Evolutionary conservation across 2,113 vertebrate genomes (phyloP).

Genomic region (Emydura subglobosa): DNA sequence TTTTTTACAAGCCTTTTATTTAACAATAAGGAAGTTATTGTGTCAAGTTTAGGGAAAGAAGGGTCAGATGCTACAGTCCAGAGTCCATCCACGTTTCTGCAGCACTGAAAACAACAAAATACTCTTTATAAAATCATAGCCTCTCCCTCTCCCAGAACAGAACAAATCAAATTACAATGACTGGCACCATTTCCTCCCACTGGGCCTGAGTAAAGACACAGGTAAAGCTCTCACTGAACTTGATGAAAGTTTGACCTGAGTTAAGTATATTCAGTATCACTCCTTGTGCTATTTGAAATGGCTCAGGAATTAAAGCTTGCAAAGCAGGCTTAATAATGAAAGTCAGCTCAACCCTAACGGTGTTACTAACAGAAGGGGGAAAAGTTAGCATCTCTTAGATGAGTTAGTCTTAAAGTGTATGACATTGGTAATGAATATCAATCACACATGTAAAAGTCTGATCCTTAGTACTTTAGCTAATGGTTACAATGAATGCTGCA

Average conservation of each 20-base stretch:
- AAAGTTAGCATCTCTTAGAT: neutral
- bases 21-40: neutral
- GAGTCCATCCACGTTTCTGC: neutral
- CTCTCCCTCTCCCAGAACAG: neutral
- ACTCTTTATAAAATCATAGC: neutral
- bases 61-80: neutral
- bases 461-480: neutral
- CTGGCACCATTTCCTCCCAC: neutral
- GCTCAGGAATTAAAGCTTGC: neutral
- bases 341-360: neutral
- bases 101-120: neutral
- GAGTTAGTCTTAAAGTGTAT: neutral
- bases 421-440: neutral
- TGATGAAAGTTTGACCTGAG: neutral
- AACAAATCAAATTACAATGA: neutral
- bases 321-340: rapidly evolving
- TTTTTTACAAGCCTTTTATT: neutral
- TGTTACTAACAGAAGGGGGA: too few relatives aligned
- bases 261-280: neutral
- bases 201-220: neutral
- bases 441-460: neutral
- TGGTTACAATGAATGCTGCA: neutral
- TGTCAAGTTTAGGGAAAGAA: neutral
- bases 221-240: neutral
- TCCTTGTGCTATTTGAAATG: neutral